Conservation (phyloP, 1,140 invertebrate species). For the Macrosteles quadrilineatus region DNA sequence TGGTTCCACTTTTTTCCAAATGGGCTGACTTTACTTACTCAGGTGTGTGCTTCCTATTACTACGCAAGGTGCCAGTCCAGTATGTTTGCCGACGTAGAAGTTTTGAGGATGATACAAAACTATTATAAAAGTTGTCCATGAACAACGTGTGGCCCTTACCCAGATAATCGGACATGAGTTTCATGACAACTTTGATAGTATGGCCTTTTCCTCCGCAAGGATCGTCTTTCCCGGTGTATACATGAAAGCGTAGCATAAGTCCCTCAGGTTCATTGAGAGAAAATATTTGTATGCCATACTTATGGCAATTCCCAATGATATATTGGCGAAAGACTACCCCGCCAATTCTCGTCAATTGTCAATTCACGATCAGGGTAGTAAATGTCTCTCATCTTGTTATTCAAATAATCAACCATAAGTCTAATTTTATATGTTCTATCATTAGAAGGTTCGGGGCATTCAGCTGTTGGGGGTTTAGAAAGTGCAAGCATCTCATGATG, state of each 20-base stretch:
- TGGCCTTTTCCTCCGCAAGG: neutral
- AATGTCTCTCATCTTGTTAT: slow-evolving; percentile 41
- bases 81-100: neutral
- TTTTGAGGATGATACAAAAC: neutral
- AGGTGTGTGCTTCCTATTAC: neutral
- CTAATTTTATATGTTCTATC: neutral
- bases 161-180: slow-evolving; percentile 8
- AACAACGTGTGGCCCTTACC: slow-evolving; percentile 33
- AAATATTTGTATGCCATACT: slow-evolving; percentile 19
- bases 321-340: slow-evolving; percentile 14
- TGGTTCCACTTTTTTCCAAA: neutral
- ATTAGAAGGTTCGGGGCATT: too few relatives aligned
- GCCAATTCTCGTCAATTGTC: slow-evolving; percentile 14
- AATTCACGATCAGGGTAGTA: slow-evolving; percentile 43
- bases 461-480: too few relatives aligned
- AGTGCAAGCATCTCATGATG: too few relatives aligned
- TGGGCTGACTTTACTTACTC: neutral
- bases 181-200: slow-evolving; percentile 1
- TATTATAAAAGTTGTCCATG: slow-evolving; percentile 34
- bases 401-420: slow-evolving; percentile 41
- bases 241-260: slow-evolving; percentile 32
- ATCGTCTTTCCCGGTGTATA: neutral
- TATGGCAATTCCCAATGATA: slow-evolving; percentile 11
- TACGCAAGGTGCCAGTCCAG: slow-evolving; percentile 8
- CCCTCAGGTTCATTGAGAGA: slow-evolving; percentile 38